Evolutionary conservation across 2,113 vertebrate species (phyloP).

Genomic region (Nothobranchius furzeri): DNA sequence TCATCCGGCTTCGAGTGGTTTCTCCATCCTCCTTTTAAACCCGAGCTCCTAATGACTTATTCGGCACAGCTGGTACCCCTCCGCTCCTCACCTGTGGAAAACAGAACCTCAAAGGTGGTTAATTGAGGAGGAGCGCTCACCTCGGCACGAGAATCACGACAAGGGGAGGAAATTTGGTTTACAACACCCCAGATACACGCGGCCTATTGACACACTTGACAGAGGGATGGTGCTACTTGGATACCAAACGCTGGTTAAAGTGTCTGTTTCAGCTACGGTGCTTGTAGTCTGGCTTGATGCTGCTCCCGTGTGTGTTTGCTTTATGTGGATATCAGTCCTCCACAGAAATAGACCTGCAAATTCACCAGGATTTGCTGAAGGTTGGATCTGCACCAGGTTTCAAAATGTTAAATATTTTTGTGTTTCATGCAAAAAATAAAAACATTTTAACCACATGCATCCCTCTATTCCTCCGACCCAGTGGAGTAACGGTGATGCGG

Average conservation of each 20-base stretch:
- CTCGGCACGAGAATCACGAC: no score
- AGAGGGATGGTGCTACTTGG: conserved; percentile 11
- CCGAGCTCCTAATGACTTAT: no score
- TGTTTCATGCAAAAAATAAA: conserved; percentile 16
- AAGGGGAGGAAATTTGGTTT: no score
- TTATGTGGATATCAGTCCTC: conserved; percentile 16
- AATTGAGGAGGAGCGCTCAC: no score
- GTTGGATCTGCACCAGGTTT: conserved; percentile 15
- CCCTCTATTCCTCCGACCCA: conserved; percentile 31
- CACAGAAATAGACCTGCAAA: conserved; percentile 20
- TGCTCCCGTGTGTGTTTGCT: conserved; percentile 13
- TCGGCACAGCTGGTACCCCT: no score
- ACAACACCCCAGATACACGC: no score
- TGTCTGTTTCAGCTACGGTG: conserved; percentile 19
- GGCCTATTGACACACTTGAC: neutral
- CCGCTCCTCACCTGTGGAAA: no score
- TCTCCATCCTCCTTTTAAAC: no score
- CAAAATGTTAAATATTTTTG: conserved; percentile 20
- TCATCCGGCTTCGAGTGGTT: no score
- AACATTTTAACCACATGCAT: conserved; percentile 36
- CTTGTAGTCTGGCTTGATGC: conserved; percentile 29
- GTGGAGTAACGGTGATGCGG: conserved; percentile 50
- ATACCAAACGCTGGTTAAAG: conserved; percentile 22
- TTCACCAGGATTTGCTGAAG: conserved; percentile 35
- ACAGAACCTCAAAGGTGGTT: no score